Conservation (phyloP, 2,113 vertebrate species). For the Leptobrachium leishanense region DNA sequence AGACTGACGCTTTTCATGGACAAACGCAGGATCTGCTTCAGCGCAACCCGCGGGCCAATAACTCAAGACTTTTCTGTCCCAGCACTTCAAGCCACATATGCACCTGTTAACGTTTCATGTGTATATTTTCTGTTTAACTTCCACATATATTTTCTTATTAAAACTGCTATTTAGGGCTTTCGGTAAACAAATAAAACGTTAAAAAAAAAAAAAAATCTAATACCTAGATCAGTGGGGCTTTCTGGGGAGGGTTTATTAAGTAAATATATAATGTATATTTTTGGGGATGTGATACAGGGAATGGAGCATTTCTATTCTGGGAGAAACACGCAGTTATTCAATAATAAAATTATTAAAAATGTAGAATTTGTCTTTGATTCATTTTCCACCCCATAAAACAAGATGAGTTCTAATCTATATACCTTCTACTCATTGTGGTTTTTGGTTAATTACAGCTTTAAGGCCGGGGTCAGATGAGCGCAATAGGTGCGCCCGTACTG, state of each 20-base stretch:
- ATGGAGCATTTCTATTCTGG: conserved; percentile 64
- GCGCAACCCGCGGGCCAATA: neutral
- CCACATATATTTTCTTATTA: conserved; percentile 92
- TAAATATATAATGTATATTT: conserved; percentile 72
- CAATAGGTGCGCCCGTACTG: too few species aligned
- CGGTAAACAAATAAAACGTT: conserved; percentile 35
- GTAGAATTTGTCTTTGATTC: neutral
- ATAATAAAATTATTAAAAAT: conserved; percentile 64
- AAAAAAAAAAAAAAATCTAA: conserved; percentile 52
- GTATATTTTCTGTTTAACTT: conserved; percentile 84
- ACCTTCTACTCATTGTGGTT: too few species aligned
- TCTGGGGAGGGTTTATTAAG: conserved; percentile 53
- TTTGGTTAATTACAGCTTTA: too few species aligned
- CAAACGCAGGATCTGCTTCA: conserved; percentile 1
- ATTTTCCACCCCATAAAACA: neutral
- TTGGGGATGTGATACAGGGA: conserved; percentile 67
- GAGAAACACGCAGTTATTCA: conserved; percentile 64
- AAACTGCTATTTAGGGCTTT: conserved; percentile 68
- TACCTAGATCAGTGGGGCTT: conserved; percentile 53
- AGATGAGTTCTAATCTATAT: too few species aligned
- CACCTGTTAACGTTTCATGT: conserved; percentile 58
- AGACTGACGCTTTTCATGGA: neutral
- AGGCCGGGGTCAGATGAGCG: too few species aligned
- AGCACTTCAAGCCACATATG: conserved; percentile 53
- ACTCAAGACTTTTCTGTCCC: conserved; percentile 57